These are phyloP conservation scores for Porphyrio hochstetteri DNA, from an alignment of 2,113 vertebrate species.

Conservation along the genomic window DNA sequence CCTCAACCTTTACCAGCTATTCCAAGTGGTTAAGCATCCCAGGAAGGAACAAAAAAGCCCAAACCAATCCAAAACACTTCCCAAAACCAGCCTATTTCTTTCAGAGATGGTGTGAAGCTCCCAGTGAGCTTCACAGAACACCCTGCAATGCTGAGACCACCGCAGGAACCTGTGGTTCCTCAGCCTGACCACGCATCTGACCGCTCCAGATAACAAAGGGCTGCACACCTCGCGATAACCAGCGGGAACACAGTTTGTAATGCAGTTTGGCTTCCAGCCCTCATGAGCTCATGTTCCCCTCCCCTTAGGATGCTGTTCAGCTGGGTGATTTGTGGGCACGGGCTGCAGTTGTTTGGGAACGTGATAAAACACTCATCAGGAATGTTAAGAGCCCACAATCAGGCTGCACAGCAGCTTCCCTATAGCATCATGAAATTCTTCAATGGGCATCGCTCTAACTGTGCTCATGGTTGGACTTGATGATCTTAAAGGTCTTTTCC, in stretches of 20 bases:
- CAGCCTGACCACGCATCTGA: not conserved
- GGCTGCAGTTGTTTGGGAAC: not conserved
- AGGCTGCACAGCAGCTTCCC: not conserved
- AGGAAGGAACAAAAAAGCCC: too few relatives aligned
- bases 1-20: too few relatives aligned
- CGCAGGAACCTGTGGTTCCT: not conserved
- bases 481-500: too few relatives aligned
- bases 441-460: too few relatives aligned
- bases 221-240: not conserved
- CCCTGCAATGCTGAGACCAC: not conserved
- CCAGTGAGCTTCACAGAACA: not conserved
- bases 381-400: not conserved
- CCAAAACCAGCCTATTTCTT: not conserved
- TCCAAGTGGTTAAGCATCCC: too few relatives aligned
- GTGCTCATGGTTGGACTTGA: too few relatives aligned
- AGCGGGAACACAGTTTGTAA: not conserved
- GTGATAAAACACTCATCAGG: not conserved
- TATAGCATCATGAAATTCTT: not conserved
- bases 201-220: not conserved
- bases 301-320: not conserved
- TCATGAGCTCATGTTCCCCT: not conserved
- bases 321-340: not conserved
- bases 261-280: not conserved
- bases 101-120: not conserved
- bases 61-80: not conserved